A percentile compares a stretch with the other conserved stretches of the same genome.
Evolutionary conservation across 2,113 vertebrate genomes (phyloP).

Genomic region (Cyanistes caeruleus): DNA sequence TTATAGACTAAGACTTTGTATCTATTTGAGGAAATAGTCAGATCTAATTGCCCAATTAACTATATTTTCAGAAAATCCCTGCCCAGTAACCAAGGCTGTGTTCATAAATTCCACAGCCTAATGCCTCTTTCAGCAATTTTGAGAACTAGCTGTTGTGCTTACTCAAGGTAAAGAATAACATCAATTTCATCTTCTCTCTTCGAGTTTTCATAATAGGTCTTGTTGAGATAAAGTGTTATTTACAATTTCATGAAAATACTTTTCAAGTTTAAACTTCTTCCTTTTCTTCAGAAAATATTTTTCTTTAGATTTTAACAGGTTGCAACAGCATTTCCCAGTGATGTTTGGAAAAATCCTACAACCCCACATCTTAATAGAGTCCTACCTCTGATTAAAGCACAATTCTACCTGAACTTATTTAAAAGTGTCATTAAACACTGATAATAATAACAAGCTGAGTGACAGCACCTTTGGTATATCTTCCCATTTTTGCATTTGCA

Average conservation of each 20-base stretch:
- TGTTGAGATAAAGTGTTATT: background rate
- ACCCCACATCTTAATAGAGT: rapidly evolving
- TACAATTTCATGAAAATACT: background rate
- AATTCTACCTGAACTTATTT: background rate
- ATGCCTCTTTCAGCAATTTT: background rate
- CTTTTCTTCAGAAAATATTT: background rate
- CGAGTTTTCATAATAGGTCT: background rate
- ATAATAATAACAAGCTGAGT: background rate
- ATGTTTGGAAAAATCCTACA: rapidly evolving
- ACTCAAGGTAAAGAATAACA: background rate
- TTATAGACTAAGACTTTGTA: background rate
- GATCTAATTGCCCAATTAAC: background rate
- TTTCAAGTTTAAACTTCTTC: background rate
- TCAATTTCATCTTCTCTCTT: background rate
- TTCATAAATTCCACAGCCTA: background rate
- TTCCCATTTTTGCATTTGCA: background rate
- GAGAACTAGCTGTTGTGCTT: background rate
- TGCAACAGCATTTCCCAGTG: background rate
- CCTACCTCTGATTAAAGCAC: background rate
- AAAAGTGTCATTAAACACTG: background rate
- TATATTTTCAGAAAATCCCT: background rate
- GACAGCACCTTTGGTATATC: background rate
- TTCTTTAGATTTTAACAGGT: background rate
- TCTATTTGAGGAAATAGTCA: background rate
- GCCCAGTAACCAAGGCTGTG: background rate